Conservation (phyloP, 2,113 vertebrate genomes). For the Cricetomys ansorgei region DNA sequence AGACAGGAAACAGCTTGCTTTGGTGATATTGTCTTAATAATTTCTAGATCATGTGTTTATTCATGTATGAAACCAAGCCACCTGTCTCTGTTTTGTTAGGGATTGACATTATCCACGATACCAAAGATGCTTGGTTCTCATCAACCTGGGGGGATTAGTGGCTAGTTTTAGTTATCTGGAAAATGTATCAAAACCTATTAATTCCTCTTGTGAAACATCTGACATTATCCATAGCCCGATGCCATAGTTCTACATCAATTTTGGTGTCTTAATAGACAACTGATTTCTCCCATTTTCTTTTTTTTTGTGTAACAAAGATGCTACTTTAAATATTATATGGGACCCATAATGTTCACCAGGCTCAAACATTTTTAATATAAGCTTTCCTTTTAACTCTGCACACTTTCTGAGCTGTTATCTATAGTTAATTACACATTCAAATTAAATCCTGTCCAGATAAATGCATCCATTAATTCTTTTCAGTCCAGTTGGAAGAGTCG, state of each 20-base stretch:
- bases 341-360: constrained; percentile 11
- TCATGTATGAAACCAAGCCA: constrained; percentile 29
- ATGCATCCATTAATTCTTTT: constrained; percentile 61
- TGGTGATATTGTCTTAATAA: constrained; percentile 39
- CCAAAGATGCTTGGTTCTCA: neutral
- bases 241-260: constrained; percentile 28
- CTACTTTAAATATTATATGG: constrained; percentile 44
- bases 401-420: constrained; percentile 54
- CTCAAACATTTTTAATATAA: constrained; percentile 60
- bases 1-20: constrained; percentile 33
- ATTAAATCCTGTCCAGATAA: constrained; percentile 58
- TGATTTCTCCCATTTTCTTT: constrained; percentile 64
- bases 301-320: constrained; percentile 36
- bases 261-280: constrained; percentile 61
- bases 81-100: constrained; percentile 5
- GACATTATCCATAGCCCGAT: constrained; percentile 40
- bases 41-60: constrained; percentile 37
- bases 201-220: constrained; percentile 68
- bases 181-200: constrained; percentile 58
- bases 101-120: constrained; percentile 14
- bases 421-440: constrained; percentile 68
- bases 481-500: neutral
- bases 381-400: constrained; percentile 57
- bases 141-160: constrained; percentile 20
- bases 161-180: constrained; percentile 59